Evolutionary conservation across 2,797 vertebrate genomes (phyloP), one percentile per base, ranked within the genome.

Genomic region (Argyrosomus regius): DNA sequence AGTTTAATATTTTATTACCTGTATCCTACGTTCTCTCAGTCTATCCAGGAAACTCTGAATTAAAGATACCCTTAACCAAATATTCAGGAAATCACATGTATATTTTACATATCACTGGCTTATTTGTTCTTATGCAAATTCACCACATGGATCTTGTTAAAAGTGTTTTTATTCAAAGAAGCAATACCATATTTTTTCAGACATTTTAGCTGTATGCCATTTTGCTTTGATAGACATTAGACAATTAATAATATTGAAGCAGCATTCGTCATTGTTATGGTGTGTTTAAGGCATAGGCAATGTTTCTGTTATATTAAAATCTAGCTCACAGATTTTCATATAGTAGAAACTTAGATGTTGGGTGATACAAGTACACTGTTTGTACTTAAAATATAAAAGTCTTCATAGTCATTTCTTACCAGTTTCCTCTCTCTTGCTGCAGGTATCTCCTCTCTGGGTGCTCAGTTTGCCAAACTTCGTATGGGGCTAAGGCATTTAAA

Each of bases 401-500:
- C 8, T 10, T 18, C 16, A 22, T 16, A 6, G 3, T 53, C n/a
- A 22, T 5, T 1, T 12, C 35, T 9, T 35, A 8, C 35, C 35
- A 0, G 35, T 35, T 39, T 39, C 8, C 35, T 65, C 26, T 75
- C 20, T 78, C 57, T 72, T 61, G 31, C 60, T 91, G 68, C 83
- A 99, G 98, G 98, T 89, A 94, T 99, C 43, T 96, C 96, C 77
- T 97, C 96, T 39, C 90, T 99, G 89, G 97, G 97, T 91, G 92
- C 95, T 89, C 98, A 98, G 87, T 98, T 99, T 72, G 97, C 97
- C 95, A 99, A 99, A 96, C 96, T 98, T 88, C 95, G 94, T 50
- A 96, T 96, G 87, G 98, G 97, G 85, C 92, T 99, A 85, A 98
- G 96, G 78, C 96, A 99, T 95, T 96, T 99, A 92, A 99, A 98